Percentiles rank a stretch among this genome's conserved stretches.
Evolutionary conservation across 1,140 invertebrate genomes (phyloP).

Genomic region (Zaprionus ghesquierei): DNA sequence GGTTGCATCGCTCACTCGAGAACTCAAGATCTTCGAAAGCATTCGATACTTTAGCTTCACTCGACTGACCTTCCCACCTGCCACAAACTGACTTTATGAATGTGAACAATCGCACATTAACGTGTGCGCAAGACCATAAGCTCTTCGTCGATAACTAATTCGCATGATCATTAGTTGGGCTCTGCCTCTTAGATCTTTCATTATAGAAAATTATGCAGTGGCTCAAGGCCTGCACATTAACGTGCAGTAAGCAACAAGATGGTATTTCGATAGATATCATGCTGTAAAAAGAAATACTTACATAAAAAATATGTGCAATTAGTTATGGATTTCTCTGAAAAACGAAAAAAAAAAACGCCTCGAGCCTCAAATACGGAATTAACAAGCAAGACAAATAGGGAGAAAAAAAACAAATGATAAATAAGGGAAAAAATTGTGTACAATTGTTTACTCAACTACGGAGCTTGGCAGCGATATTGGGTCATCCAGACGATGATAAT

Average conservation of each 20-base stretch:
- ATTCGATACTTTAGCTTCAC: neutral
- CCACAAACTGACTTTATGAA: constrained; percentile 14
- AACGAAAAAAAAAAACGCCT: too few species aligned
- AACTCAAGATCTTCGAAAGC: neutral
- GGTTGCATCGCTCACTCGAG: too few species aligned
- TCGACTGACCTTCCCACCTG: constrained; percentile 21
- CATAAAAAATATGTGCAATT: constrained; percentile 28
- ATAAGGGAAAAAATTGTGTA: neutral
- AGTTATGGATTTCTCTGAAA: constrained; percentile 13
- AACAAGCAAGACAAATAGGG: constrained; percentile 15
- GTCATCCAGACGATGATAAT: constrained; percentile 30
- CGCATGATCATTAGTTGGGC: constrained; percentile 62
- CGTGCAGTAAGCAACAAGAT: neutral
- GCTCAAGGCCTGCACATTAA: constrained; percentile 50
- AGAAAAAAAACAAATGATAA: neutral
- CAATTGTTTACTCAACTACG: constrained; percentile 20
- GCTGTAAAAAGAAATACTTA: neutral
- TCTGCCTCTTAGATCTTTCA: constrained; percentile 41
- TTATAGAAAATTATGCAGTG: constrained; percentile 50
- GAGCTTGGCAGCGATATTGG: constrained; percentile 19
- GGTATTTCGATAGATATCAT: constrained; percentile 42
- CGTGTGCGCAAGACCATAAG: constrained; percentile 15
- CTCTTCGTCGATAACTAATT: constrained; percentile 47
- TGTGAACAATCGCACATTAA: constrained; percentile 34
- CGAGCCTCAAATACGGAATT: neutral